Conservation (phyloP, 2,113 vertebrate genomes). For the Paracanthobrama guichenoti region DNA sequence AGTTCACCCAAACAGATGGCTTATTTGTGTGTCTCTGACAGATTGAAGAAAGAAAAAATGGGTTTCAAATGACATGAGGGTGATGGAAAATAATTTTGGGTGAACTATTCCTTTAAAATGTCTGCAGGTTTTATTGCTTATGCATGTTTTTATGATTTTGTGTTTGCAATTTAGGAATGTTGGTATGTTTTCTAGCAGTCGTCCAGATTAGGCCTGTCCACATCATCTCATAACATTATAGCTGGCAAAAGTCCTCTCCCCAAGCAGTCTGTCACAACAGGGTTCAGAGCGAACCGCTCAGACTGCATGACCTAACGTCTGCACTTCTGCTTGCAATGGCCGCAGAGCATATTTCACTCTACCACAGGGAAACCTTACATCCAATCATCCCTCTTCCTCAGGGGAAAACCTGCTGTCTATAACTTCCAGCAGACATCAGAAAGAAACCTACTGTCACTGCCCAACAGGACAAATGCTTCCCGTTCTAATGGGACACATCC, state of each 20-base stretch:
- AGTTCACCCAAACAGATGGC: background rate
- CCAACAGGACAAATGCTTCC: slow-evolving; percentile 46
- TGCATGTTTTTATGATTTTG: slow-evolving; percentile 1
- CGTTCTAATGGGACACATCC: slow-evolving; percentile 25
- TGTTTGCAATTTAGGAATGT: background rate
- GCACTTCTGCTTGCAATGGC: slow-evolving; percentile 37
- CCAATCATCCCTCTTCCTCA: slow-evolving; percentile 49
- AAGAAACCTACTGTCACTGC: slow-evolving; percentile 53
- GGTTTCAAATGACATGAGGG: background rate
- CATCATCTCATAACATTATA: background rate
- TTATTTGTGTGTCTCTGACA: background rate
- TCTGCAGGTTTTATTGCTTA: slow-evolving; percentile 7
- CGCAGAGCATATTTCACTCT: slow-evolving; percentile 41
- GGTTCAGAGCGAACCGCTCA: background rate
- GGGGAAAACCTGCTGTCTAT: slow-evolving; percentile 38
- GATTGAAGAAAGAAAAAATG: background rate
- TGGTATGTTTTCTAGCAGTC: background rate
- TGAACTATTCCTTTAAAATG: background rate
- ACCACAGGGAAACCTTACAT: slow-evolving; percentile 42
- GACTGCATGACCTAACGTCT: slow-evolving; percentile 47
- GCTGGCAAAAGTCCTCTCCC: slow-evolving; percentile 11
- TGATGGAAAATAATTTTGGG: background rate
- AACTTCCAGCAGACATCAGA: slow-evolving; percentile 49
- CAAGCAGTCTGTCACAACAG: slow-evolving; percentile 15
- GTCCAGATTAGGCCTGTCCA: background rate